These are phyloP conservation scores for Amiota mariae DNA, from an alignment of 2,888 invertebrate genomes.

Conservation along the genomic window DNA sequence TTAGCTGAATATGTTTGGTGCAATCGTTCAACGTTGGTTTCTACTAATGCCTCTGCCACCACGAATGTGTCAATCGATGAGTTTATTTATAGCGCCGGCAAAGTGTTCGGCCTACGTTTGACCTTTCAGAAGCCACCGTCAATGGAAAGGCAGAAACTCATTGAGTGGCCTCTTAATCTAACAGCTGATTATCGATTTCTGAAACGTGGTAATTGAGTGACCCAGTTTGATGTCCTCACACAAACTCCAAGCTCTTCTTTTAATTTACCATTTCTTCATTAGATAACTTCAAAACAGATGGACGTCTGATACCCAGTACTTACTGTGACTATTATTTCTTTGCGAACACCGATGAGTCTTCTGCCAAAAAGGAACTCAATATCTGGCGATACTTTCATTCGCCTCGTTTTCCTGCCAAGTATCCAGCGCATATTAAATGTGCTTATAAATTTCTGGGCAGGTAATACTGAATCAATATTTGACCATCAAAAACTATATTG, in stretches of 20 bases:
- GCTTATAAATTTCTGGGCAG: constrained; percentile 91
- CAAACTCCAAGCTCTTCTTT: not conserved
- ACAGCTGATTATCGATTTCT: constrained; percentile 69
- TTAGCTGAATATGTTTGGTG: constrained; percentile 70
- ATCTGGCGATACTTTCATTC: constrained; percentile 89
- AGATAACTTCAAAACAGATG: constrained; percentile 88
- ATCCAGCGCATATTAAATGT: constrained; percentile 93
- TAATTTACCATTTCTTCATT: constrained; percentile 62
- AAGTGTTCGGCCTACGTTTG: constrained; percentile 64
- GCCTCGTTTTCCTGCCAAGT: constrained; percentile 95
- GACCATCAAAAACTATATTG: not conserved
- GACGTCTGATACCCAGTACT: constrained; percentile 83
- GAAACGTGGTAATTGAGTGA: constrained; percentile 58
- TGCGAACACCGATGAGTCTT: constrained; percentile 75
- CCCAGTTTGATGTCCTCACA: not conserved
- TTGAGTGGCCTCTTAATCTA: constrained; percentile 56
- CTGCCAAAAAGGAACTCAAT: constrained; percentile 71
- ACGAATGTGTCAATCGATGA: constrained; percentile 40
- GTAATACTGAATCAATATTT: constrained; percentile 71
- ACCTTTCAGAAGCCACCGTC: constrained; percentile 60
- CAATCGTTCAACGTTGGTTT: constrained; percentile 41
- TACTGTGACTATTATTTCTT: constrained; percentile 91
- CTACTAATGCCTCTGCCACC: not conserved
- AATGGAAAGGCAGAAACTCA: not conserved
- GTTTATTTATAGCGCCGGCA: constrained; percentile 69